These are phyloP conservation scores for Gymnocheta viridis DNA, from an alignment of 2,888 invertebrate species.

Conservation along the genomic window DNA sequence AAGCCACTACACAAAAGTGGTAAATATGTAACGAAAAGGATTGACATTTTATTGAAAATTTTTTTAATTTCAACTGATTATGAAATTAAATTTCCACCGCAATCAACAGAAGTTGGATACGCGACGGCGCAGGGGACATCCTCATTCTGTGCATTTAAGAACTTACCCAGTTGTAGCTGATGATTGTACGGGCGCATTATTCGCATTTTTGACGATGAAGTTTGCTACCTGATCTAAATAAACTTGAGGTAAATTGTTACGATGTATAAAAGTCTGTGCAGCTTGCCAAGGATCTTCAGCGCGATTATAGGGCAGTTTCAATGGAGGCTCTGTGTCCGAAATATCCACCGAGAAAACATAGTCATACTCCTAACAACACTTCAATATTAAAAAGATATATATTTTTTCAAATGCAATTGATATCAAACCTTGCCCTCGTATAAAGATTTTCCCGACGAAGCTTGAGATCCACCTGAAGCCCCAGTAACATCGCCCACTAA, in stretches of 20 bases:
- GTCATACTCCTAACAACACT: conserved; percentile 87
- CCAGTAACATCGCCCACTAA: conserved; percentile 96
- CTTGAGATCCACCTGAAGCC: conserved; percentile 86
- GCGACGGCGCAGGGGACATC: too few species aligned
- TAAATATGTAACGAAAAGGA: background rate
- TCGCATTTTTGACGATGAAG: conserved; percentile 93
- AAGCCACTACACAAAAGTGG: conserved; percentile 78
- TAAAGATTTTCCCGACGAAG: conserved; percentile 88
- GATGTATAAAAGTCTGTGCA: conserved; percentile 94
- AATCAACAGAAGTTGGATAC: too few species aligned
- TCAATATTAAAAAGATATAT: conserved; percentile 33
- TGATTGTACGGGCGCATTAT: conserved; percentile 54
- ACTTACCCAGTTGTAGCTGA: conserved; percentile 71
- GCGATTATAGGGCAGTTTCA: conserved; percentile 95
- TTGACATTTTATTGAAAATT: too few species aligned
- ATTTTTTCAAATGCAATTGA: conserved; percentile 50
- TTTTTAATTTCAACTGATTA: too few species aligned
- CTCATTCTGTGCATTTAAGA: background rate
- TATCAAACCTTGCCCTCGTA: conserved; percentile 87
- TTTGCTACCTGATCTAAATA: conserved; percentile 96
- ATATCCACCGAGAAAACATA: conserved; percentile 98
- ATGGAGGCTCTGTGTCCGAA: conserved; percentile 92
- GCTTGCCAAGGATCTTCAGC: conserved; percentile 96
- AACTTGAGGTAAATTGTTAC: conserved; percentile 90
- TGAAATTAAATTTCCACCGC: too few species aligned